A percentile compares a stretch with the other conserved stretches of the same genome.
Conservation (phyloP, 2,888 invertebrate species). For the Latrodectus hesperus region DNA sequence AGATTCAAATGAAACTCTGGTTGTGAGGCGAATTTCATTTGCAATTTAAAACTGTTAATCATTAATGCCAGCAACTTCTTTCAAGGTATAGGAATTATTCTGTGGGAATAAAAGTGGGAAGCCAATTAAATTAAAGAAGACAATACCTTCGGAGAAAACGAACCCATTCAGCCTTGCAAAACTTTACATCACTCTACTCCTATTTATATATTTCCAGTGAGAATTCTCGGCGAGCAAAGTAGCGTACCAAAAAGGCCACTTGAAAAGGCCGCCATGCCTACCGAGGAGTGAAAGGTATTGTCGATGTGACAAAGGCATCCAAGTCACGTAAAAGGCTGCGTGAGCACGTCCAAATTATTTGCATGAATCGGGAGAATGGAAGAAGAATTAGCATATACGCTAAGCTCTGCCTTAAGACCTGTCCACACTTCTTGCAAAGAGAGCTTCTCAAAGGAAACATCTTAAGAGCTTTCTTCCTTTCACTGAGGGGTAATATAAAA, state of each 20-base stretch:
- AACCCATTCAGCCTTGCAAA: not conserved
- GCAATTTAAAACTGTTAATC: too few relatives aligned
- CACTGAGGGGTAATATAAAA: not conserved
- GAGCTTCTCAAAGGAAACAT: constrained; percentile 32
- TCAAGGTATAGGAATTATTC: not conserved
- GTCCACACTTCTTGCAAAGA: constrained; percentile 47
- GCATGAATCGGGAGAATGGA: constrained; percentile 31
- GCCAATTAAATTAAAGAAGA: not conserved
- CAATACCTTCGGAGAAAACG: not conserved
- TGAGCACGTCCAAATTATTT: constrained; percentile 45
- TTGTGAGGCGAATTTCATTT: too few relatives aligned
- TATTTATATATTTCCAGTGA: constrained; percentile 5
- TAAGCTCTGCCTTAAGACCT: constrained; percentile 53
- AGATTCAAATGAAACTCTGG: too few relatives aligned
- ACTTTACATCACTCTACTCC: not conserved
- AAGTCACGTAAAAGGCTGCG: constrained; percentile 60
- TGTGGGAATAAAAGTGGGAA: not conserved
- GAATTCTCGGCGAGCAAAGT: constrained; percentile 1
- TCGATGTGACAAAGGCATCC: constrained; percentile 21
- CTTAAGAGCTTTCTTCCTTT: constrained; percentile 20
- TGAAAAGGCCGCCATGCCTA: not conserved
- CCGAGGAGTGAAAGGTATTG: not conserved
- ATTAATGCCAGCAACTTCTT: too few relatives aligned
- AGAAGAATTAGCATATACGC: constrained; percentile 52
- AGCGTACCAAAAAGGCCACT: too few relatives aligned